Evolutionary conservation across 2,888 invertebrate genomes (phyloP).

Genomic region (Aproaerema taeniolella): DNA sequence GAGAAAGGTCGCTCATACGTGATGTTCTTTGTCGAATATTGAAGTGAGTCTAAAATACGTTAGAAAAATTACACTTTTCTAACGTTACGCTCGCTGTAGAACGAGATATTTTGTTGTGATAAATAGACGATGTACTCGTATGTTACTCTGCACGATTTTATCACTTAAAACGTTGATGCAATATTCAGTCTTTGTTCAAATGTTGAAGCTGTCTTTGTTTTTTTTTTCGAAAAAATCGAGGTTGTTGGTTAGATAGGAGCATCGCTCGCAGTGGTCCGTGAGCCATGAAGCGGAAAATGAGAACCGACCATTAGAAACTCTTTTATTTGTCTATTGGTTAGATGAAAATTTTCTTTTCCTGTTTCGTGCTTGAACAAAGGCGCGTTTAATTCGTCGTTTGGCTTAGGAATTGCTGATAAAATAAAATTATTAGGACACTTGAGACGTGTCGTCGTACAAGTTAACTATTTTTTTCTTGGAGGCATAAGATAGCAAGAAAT

Average conservation of each 20-base stretch:
- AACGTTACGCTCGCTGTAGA: not conserved
- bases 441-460: no score
- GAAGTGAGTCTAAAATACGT: not conserved
- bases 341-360: constrained; percentile 16
- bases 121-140: not conserved
- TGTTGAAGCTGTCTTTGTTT: constrained; percentile 1
- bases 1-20: not conserved
- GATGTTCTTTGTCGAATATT: not conserved
- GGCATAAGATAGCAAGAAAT: no score
- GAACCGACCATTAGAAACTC: constrained; percentile 27
- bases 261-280: constrained; percentile 27
- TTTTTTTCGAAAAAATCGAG: constrained; percentile 1
- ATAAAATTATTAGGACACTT: no score
- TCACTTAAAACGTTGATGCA: not conserved
- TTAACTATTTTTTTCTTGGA: no score
- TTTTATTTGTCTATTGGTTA: constrained; percentile 14
- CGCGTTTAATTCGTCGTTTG: no score
- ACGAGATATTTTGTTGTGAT: not conserved
- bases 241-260: not conserved
- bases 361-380: constrained; percentile 13
- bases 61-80: not conserved
- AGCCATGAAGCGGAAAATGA: constrained; percentile 49
- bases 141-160: not conserved
- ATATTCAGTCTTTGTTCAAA: not conserved
- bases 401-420: no score